A percentile compares a stretch with the other conserved stretches of the same genome.
Evolutionary conservation across 2,113 vertebrate species (phyloP).

Genomic region (Drymodes brunneopygia): DNA sequence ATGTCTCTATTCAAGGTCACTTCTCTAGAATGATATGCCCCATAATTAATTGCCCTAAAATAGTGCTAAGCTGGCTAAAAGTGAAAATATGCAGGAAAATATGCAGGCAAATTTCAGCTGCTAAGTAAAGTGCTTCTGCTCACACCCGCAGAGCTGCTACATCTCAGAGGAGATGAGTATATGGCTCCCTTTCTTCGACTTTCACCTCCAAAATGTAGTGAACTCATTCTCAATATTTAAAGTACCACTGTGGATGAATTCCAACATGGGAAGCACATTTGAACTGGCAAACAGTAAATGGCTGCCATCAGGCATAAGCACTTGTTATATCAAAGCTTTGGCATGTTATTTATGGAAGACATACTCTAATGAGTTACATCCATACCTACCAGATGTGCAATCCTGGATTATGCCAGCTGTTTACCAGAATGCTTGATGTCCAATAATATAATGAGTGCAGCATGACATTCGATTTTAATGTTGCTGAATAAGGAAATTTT

Average conservation of each 20-base stretch:
- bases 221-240: slow-evolving; percentile 50
- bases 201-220: slow-evolving; percentile 16
- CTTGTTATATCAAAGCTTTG: slow-evolving; percentile 62
- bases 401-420: slow-evolving; percentile 45
- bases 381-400: slow-evolving; percentile 66
- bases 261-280: slow-evolving; percentile 55
- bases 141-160: neutral
- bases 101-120: neutral
- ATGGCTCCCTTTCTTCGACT: neutral
- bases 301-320: slow-evolving; percentile 50
- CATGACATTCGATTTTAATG: slow-evolving; percentile 22
- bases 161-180: neutral
- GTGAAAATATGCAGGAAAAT: neutral
- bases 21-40: neutral
- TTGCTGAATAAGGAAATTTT: slow-evolving; percentile 22
- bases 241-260: slow-evolving; percentile 57
- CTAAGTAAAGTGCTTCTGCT: neutral
- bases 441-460: neutral
- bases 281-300: slow-evolving; percentile 67
- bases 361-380: slow-evolving; percentile 65
- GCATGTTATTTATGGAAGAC: slow-evolving; percentile 61
- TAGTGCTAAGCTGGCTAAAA: neutral
- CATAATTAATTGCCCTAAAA: neutral
- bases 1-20: neutral
- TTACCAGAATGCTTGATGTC: slow-evolving; percentile 44